Conservation (phyloP, 1,140 invertebrate genomes). For the Drosophila hydei region DNA sequence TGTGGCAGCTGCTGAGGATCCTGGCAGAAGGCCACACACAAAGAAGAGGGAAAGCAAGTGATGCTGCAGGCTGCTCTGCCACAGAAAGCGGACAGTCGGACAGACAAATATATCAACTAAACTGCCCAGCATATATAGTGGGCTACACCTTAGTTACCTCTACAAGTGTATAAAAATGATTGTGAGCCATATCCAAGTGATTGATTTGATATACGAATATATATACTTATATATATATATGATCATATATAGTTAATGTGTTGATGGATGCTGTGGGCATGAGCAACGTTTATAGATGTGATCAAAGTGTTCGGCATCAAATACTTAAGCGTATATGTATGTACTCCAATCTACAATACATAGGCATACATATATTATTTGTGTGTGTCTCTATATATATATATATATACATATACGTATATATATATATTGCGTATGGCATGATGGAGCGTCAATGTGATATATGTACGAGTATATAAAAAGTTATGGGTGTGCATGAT, state of each 20-base stretch:
- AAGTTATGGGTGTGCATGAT: conserved; percentile 24
- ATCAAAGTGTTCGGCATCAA: conserved; percentile 1
- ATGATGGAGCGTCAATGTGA: neutral
- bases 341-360: neutral
- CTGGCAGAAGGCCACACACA: no score
- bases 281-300: neutral
- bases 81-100: no score
- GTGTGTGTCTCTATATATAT: conserved; percentile 3
- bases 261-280: neutral
- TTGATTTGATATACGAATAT: neutral
- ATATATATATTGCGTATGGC: conserved; percentile 14
- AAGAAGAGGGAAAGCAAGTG: no score
- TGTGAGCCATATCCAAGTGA: conserved; percentile 11
- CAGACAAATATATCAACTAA: no score
- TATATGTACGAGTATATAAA: neutral
- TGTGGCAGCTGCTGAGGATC: no score
- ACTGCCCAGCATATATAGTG: no score
- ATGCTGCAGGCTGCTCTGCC: no score
- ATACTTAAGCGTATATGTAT: conserved; percentile 3
- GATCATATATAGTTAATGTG: neutral
- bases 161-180: conserved; percentile 9
- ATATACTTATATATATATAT: neutral
- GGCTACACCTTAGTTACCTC: no score
- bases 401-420: conserved; percentile 5
- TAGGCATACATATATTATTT: conserved; percentile 2